Evolutionary conservation across 2,797 vertebrate species (phyloP).

Genomic region (Chaetophractus vellerosus): DNA sequence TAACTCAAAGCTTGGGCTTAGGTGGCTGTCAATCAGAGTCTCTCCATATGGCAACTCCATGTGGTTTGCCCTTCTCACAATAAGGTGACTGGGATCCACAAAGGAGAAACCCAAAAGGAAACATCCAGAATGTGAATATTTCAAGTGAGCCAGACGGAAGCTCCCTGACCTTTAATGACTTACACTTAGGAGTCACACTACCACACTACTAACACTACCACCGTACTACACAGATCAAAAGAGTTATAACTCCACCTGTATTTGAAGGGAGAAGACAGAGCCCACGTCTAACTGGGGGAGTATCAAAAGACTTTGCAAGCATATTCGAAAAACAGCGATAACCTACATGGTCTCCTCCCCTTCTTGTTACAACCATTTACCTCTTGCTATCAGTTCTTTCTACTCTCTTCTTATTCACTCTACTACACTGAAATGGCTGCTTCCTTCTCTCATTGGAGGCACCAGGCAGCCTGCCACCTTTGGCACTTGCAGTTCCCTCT

Average conservation of each 20-base stretch:
- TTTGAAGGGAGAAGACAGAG: not conserved
- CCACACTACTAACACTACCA: not conserved
- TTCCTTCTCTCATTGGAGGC: not conserved
- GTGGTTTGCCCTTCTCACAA: not conserved
- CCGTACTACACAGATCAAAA: not conserved
- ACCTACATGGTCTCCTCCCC: not conserved
- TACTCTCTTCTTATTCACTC: not conserved
- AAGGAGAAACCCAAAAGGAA: not conserved
- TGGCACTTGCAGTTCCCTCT: not conserved
- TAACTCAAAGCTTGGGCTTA: not conserved
- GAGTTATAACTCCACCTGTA: not conserved
- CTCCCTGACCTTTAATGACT: not conserved
- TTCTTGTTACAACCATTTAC: not conserved
- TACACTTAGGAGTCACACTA: not conserved
- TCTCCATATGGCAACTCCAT: not conserved
- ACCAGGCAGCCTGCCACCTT: not conserved
- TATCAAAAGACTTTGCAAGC: not conserved
- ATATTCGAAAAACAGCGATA: not conserved
- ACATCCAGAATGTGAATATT: not conserved
- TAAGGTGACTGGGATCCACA: not conserved
- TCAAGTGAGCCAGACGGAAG: not conserved
- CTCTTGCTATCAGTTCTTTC: not conserved
- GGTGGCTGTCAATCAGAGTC: not conserved
- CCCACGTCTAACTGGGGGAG: not conserved
- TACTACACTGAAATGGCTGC: not conserved